Evolutionary conservation across 1,140 invertebrate genomes (phyloP).

Genomic region (Pectinophora gossypiella): DNA sequence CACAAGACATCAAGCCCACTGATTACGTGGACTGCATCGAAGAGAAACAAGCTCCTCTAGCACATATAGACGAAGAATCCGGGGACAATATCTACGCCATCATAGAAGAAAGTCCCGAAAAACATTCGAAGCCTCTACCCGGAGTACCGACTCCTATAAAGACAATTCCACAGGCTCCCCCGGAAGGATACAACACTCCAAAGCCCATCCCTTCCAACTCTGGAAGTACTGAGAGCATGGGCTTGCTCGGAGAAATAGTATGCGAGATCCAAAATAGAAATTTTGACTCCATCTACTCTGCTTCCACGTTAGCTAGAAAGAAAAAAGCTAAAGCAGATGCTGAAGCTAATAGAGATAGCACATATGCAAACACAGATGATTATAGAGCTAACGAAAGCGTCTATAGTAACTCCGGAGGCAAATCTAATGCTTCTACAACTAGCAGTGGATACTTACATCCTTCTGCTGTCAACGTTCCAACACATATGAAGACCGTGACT

Average conservation of each 20-base stretch:
- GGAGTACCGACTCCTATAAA: conserved; percentile 27
- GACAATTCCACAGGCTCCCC: conserved; percentile 47
- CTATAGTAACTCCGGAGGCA: conserved; percentile 77
- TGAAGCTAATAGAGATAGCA: conserved; percentile 46
- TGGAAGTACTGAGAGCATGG: conserved; percentile 78
- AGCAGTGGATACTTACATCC: conserved; percentile 85
- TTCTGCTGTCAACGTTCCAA: conserved; percentile 79
- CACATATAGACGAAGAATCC: conserved; percentile 80
- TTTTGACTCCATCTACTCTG: conserved; percentile 90
- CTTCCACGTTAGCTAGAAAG: conserved; percentile 80
- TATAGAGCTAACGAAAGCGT: conserved; percentile 78
- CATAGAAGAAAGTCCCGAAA: conserved; percentile 83
- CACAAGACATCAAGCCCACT: conserved; percentile 44
- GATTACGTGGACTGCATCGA: conserved; percentile 89
- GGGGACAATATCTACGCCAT: conserved; percentile 90
- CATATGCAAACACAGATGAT: conserved; percentile 61
- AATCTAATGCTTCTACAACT: conserved; percentile 78
- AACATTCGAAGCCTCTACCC: conserved; percentile 44
- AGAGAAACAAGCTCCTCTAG: conserved; percentile 75
- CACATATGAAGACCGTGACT: conserved; percentile 42
- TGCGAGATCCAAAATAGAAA: conserved; percentile 90
- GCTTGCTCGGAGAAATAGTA: conserved; percentile 88
- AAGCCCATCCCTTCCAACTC: conserved; percentile 69
- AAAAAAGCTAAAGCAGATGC: conserved; percentile 68
- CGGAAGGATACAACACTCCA: conserved; percentile 75